Base-by-base conservation (phyloP, 2,888 invertebrate species). In the Allacma fusca region DNA sequence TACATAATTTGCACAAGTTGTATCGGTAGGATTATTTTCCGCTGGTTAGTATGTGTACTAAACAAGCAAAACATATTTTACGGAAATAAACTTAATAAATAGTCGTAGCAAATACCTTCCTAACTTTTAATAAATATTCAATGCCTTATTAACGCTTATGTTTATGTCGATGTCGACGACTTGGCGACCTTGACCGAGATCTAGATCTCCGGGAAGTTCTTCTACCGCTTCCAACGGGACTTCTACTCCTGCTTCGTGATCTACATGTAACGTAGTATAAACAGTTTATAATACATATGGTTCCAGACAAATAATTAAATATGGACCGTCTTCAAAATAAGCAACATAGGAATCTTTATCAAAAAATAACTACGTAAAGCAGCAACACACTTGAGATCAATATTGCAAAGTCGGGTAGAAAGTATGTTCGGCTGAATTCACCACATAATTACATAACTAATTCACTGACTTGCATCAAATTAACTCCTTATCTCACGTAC, bases 101-200 rank as follows among this genome's bases (percentile, higher is more conserved):
- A 50, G 19, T 9, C 16, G 50, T 50, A 50, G 7, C 50, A 50
- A 50, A 50, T 50, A 50, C 50, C 50, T 50, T 19, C 50, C n/a
- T 43, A 69, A 69, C 1, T 40, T 16, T 69, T n/a, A n/a, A 67
- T 67, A 29, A 28, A 67, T 67, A 67, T 43, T 43, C 21, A 64
- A 65, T 64, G 16, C 29, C 21, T 19, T 67, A 23, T 75, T 75
- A 81, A 50, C 79, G 77, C 71, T 80, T 81, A 73, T 81, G 78
- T 70, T 80, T 80, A 69, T 81, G 78, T 28, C 76, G 72, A 75
- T 79, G 81, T 23, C 80, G 73, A 26, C 79, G 76, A 59, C 71
- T 69, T n/a, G 78, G 77, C n/a, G 81, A 80, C 69, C 79, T 73
- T 43, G 81, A 81, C 19, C 76, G 72, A 29, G 81, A 80, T 73